A percentile compares a stretch with the other conserved stretches of the same genome.
phyloP scores from a whole-genome alignment of 2,113 vertebrate genomes.

The Steatornis caripensis region DNA sequence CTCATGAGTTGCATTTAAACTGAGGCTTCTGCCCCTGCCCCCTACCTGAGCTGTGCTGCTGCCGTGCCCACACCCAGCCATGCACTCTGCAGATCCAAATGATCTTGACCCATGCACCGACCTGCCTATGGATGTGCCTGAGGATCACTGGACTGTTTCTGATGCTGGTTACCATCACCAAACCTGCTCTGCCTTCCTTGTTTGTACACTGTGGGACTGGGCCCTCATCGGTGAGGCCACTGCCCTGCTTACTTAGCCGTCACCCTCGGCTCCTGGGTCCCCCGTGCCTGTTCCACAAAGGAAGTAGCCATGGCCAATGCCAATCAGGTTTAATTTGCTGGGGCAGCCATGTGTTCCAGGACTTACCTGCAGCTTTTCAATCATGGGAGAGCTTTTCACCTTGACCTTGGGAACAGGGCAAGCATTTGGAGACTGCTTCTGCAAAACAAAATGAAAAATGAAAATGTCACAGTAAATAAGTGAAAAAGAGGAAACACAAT shows the following conservation, averaged over 20 bases:
- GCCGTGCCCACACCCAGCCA: neutral
- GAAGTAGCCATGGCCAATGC: neutral
- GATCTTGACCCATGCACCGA: neutral
- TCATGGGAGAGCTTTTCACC: slow-evolving; percentile 79
- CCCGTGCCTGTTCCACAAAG: neutral
- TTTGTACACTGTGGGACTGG: neutral
- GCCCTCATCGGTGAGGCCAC: neutral
- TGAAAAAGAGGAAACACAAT: neutral
- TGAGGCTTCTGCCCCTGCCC: neutral
- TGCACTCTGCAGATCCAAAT: neutral
- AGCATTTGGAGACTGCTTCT: slow-evolving; percentile 67
- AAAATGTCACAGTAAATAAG: neutral
- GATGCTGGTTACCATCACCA: neutral
- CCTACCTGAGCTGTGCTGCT: neutral
- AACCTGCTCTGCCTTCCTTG: neutral
- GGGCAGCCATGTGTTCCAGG: neutral
- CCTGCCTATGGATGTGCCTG: neutral
- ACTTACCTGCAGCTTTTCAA: slow-evolving; percentile 82
- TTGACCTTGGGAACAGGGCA: slow-evolving; percentile 70
- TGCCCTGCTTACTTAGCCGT: neutral
- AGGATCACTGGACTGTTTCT: neutral
- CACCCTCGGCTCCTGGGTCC: neutral
- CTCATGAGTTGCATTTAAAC: neutral
- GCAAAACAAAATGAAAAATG: slow-evolving; percentile 1
- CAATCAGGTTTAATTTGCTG: neutral